Evolutionary conservation across 2,888 invertebrate species (phyloP).

Genomic region (Eucera pruinosa): DNA sequence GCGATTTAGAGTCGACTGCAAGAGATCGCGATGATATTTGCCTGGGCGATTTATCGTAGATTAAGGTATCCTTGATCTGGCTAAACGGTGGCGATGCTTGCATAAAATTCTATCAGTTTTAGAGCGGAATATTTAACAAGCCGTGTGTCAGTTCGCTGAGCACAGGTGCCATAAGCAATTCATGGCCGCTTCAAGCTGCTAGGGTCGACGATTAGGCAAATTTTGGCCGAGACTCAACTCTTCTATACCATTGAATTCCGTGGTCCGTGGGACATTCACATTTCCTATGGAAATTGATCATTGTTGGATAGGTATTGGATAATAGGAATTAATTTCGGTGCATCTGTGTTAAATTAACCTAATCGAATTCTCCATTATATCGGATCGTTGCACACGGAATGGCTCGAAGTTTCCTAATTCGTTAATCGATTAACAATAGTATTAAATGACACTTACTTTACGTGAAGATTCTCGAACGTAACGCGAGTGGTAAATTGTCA

Average conservation of each 20-base stretch:
- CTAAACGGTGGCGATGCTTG: background rate
- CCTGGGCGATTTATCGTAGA: background rate
- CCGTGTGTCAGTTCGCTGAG: background rate
- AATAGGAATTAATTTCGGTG: too few species aligned
- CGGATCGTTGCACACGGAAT: too few species aligned
- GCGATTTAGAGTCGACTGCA: background rate
- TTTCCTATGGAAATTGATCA: background rate
- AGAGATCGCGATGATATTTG: too few species aligned
- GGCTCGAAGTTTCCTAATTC: too few species aligned
- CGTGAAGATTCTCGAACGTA: too few species aligned
- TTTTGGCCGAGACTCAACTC: slow-evolving; percentile 21
- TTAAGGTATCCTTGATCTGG: background rate
- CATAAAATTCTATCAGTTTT: background rate
- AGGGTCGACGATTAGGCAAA: slow-evolving; percentile 32
- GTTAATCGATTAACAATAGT: too few species aligned
- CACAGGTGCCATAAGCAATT: slow-evolving; percentile 30
- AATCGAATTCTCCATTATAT: too few species aligned
- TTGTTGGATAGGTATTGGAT: too few species aligned
- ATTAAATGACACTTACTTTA: too few species aligned
- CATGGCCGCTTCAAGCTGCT: slow-evolving; percentile 3
- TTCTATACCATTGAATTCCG: slow-evolving; percentile 1
- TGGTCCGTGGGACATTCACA: background rate
- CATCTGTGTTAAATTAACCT: too few species aligned
- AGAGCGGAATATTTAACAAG: background rate
- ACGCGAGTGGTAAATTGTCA: too few species aligned